Conservation (phyloP, 35 echinoderm and acorn worm species). For the Heliocidaris erythrogramma region DNA sequence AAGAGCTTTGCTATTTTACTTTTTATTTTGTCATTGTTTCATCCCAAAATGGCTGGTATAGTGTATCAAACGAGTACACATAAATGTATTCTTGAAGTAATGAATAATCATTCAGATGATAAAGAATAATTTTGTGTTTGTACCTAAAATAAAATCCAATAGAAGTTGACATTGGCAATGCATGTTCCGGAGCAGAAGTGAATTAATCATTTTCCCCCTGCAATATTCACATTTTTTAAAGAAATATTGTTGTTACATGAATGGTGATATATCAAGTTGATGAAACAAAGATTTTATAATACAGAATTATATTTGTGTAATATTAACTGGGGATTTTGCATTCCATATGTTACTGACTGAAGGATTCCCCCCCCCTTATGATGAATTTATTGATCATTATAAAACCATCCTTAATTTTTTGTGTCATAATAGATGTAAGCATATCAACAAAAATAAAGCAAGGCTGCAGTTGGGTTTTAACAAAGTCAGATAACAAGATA, state of each 20-base stretch:
- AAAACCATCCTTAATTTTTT: neutral
- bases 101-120: too few species aligned
- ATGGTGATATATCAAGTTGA: neutral
- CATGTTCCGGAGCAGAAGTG: neutral
- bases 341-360: neutral
- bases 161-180: neutral
- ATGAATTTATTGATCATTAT: neutral
- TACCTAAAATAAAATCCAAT: neutral
- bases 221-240: neutral
- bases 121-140: too few species aligned
- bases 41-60: neutral
- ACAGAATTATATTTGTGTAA: neutral
- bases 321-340: neutral
- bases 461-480: neutral
- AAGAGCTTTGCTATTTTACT: neutral
- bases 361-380: neutral
- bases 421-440: neutral
- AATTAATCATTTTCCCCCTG: neutral
- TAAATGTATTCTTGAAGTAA: too few species aligned
- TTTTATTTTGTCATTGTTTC: neutral
- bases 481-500: neutral
- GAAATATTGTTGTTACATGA: neutral
- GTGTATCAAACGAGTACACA: neutral
- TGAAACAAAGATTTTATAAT: neutral
- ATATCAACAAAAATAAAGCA: slow-evolving; percentile 6